Conservation (phyloP, 2,113 vertebrate genomes). For the Periophthalmus modestus region DNA sequence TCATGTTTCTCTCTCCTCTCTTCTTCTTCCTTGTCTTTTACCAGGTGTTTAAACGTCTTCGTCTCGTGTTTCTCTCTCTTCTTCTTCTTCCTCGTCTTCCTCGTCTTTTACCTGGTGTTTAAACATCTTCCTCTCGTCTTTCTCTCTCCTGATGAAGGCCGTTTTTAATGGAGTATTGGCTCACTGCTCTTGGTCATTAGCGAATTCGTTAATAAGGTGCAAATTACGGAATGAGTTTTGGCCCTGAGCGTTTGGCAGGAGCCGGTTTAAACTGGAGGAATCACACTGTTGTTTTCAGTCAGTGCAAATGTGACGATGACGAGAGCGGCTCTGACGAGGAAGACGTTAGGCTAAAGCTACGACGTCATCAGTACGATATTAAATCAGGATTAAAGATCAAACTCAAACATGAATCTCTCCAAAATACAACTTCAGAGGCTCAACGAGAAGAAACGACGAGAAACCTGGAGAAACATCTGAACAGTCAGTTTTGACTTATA, state of each 20-base stretch:
- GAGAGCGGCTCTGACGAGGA: not conserved
- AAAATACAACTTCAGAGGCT: too few relatives aligned
- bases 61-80: too few relatives aligned
- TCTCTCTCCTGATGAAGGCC: conserved; percentile 23
- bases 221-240: conserved; percentile 35
- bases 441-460: too few relatives aligned
- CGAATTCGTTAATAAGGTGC: conserved; percentile 36
- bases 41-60: too few relatives aligned
- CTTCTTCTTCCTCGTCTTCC: not conserved
- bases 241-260: conserved; percentile 34
- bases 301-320: not conserved
- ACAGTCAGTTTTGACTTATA: too few relatives aligned
- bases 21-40: too few relatives aligned
- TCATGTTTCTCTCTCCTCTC: too few relatives aligned
- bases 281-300: not conserved
- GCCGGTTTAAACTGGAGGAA: conserved; percentile 17
- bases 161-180: conserved; percentile 48
- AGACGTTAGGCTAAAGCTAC: not conserved
- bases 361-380: too few relatives aligned
- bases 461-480: too few relatives aligned
- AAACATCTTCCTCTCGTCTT: not conserved
- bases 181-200: conserved; percentile 42
- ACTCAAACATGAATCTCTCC: too few relatives aligned
- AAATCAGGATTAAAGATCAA: too few relatives aligned
- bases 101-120: too few relatives aligned